A percentile compares a stretch with the other conserved stretches of the same genome.
These are phyloP conservation scores for Xylota segnis DNA, from an alignment of 2,888 invertebrate species.

Conservation along the genomic window DNA sequence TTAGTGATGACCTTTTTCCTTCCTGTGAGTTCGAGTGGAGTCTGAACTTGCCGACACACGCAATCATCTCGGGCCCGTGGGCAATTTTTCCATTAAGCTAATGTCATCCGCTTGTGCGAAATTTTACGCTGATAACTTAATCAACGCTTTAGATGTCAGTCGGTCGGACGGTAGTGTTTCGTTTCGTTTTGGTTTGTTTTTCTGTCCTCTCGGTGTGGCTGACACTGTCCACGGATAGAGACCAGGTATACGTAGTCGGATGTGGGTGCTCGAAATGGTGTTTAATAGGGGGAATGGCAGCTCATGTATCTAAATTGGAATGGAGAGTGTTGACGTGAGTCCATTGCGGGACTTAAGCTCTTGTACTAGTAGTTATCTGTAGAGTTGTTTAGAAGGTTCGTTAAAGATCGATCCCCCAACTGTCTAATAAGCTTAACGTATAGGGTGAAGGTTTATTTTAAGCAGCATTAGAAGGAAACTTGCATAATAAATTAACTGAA, in stretches of 20 bases:
- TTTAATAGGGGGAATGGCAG: neutral
- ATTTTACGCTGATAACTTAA: conserved; percentile 70
- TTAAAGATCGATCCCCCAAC: too few relatives aligned
- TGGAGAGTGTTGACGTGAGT: neutral
- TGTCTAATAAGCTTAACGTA: too few relatives aligned
- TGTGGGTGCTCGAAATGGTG: conserved; percentile 25
- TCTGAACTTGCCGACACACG: conserved; percentile 66
- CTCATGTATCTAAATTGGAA: neutral
- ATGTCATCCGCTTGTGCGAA: conserved; percentile 66
- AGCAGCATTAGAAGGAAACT: too few relatives aligned
- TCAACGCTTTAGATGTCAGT: conserved; percentile 64
- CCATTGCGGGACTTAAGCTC: neutral
- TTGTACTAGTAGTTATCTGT: too few relatives aligned
- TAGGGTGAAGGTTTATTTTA: too few relatives aligned
- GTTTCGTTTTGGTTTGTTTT: neutral
- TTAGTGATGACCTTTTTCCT: conserved; percentile 70
- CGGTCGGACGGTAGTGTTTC: conserved; percentile 33
- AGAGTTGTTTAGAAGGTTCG: too few relatives aligned
- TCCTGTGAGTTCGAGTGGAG: conserved; percentile 38
- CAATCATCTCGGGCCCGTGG: conserved; percentile 13
- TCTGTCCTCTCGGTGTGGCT: conserved; percentile 13
- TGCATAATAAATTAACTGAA: too few relatives aligned
- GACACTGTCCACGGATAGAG: too few relatives aligned
- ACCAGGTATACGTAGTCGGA: conserved; percentile 16
- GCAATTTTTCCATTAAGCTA: conserved; percentile 73